phyloP scores from a whole-genome alignment of 2,888 invertebrate genomes.

The Tetragonisca angustula region DNA sequence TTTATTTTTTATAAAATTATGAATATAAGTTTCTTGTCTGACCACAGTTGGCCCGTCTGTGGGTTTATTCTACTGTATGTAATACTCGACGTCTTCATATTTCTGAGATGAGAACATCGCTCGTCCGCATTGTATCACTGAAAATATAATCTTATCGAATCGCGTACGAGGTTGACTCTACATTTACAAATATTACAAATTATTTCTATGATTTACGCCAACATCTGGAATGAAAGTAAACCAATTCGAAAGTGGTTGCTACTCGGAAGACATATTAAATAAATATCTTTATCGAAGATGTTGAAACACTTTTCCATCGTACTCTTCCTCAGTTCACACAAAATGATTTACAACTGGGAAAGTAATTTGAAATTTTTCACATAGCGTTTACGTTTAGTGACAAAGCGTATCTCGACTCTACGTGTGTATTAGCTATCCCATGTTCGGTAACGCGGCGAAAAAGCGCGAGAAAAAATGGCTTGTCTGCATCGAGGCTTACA shows the following conservation, averaged over 20 bases:
- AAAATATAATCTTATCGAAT: too few species aligned
- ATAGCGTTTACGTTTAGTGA: not conserved
- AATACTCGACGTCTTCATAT: too few species aligned
- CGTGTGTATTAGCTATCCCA: not conserved
- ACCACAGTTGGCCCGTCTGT: too few species aligned
- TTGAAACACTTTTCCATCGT: not conserved
- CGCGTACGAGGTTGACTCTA: too few species aligned
- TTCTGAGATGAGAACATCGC: too few species aligned
- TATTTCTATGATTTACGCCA: too few species aligned
- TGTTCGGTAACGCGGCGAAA: not conserved
- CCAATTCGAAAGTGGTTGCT: not conserved
- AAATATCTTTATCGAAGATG: not conserved
- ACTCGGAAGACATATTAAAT: not conserved
- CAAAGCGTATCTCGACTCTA: not conserved
- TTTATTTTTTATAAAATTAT: too few species aligned
- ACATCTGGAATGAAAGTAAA: not conserved
- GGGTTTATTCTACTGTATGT: too few species aligned
- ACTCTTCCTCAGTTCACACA: not conserved
- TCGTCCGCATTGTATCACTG: too few species aligned
- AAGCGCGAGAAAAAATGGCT: not conserved
- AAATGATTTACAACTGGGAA: not conserved
- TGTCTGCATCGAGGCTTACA: conserved; percentile 22
- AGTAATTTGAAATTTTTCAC: not conserved
- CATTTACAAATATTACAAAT: too few species aligned
- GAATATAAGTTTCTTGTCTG: too few species aligned